Evolutionary conservation across 2,113 vertebrate species (phyloP).

Genomic region (Gasterosteus aculeatus): DNA sequence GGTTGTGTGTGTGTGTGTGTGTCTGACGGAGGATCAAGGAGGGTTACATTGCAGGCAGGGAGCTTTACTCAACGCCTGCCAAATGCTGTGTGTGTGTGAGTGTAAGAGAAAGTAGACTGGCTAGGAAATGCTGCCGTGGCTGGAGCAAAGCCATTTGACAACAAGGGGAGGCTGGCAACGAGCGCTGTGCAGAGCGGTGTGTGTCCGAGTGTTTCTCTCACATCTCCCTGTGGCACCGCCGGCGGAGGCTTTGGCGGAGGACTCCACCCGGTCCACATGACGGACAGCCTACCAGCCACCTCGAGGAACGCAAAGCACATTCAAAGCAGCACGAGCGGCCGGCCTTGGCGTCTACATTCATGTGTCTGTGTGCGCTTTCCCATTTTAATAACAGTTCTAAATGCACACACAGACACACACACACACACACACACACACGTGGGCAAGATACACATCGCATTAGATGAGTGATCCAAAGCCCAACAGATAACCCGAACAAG

Average conservation of each 20-base stretch:
- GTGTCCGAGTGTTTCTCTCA: constrained; percentile 27
- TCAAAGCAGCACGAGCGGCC: constrained; percentile 28
- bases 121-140: constrained; percentile 48
- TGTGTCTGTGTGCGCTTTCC: neutral
- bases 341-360: neutral
- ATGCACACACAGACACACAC: neutral
- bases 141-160: constrained; percentile 65
- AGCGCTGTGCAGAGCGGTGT: constrained; percentile 50
- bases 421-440: neutral
- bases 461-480: constrained; percentile 9
- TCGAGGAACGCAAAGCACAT: constrained; percentile 57
- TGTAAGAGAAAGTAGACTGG: constrained; percentile 21
- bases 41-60: constrained; percentile 67
- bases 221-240: constrained; percentile 47
- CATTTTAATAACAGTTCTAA: constrained; percentile 12
- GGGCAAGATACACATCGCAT: neutral
- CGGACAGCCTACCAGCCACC: constrained; percentile 64
- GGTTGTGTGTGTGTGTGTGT: constrained; percentile 28
- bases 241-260: constrained; percentile 53
- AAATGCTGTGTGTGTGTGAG: constrained; percentile 17
- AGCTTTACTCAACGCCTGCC: constrained; percentile 60
- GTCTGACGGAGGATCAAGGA: constrained; percentile 64
- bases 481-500: neutral
- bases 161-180: constrained; percentile 59
- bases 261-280: constrained; percentile 54